A percentile compares a stretch with the other conserved stretches of the same genome.
Evolutionary conservation across 2,113 vertebrate species (phyloP).

Genomic region (Calcarius ornatus): DNA sequence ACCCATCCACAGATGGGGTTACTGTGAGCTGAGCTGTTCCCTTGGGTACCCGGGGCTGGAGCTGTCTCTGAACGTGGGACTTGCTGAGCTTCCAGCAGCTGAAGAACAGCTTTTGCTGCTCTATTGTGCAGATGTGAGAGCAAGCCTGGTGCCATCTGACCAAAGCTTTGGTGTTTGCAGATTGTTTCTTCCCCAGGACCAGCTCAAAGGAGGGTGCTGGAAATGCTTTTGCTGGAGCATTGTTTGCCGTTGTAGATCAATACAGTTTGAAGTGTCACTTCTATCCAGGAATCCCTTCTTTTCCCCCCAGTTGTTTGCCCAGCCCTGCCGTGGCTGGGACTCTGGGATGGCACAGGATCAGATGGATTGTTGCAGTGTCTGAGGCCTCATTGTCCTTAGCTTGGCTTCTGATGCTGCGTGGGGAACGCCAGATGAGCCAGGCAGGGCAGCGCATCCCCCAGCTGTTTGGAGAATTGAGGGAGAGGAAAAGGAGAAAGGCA

Average conservation of each 20-base stretch:
- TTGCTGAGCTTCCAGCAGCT: not conserved
- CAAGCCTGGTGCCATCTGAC: not conserved
- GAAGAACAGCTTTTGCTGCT: not conserved
- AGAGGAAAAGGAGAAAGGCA: conserved; percentile 2
- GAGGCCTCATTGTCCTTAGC: conserved; percentile 15
- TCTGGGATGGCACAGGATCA: not conserved
- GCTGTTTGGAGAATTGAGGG: conserved; percentile 2
- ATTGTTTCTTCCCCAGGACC: not conserved
- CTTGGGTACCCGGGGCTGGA: not conserved
- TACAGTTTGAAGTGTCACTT: not conserved
- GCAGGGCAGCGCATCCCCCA: conserved; percentile 33
- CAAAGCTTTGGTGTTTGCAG: not conserved
- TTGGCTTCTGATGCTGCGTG: conserved; percentile 70
- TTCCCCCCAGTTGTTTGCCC: not conserved
- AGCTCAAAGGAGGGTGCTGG: not conserved
- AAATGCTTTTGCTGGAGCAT: not conserved
- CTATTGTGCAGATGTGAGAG: not conserved
- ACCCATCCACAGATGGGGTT: fast-evolving
- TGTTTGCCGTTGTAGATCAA: not conserved
- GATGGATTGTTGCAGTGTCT: not conserved
- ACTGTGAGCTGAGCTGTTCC: not conserved
- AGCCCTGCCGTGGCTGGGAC: not conserved
- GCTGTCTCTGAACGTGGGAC: not conserved
- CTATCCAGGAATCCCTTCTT: not conserved
- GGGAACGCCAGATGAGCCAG: conserved; percentile 19